Base-by-base conservation (phyloP, 2,113 vertebrate genomes). In the Psittacus erithacus region DNA sequence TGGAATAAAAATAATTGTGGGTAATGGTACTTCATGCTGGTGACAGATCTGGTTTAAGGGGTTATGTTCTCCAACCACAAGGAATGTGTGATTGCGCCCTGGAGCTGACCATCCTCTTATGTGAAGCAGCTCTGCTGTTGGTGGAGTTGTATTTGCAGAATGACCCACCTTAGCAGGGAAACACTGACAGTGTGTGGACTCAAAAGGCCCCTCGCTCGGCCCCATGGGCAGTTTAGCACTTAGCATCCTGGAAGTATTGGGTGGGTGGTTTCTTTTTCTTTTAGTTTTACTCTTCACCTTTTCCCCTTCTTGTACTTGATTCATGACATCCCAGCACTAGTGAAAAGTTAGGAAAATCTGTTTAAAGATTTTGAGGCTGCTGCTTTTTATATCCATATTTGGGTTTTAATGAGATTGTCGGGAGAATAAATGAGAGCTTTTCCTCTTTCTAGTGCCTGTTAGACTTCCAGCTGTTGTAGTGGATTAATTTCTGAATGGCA, bases 241-340 rank as follows among this genome's bases (percentile, higher is more conserved):
- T 94, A 50, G 76, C 41, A 75, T 94, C 73, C 69, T 90, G 64
- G 68, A 84, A 94, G 60, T 55, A 78, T 86, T 92, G 73, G 17
- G 91, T 95, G 50, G 79, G 90, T 86, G 68, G 71, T 6, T 27
- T 38, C 69, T 60, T 5, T 27, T 33, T 46, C 78, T 50, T 82
- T 91, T 52, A 44, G 80, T 95, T 90, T 86, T 92, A 70, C 82
- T 90, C 31, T 86, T 92, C 83, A 96, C 92, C 88, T 96, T 94
- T 97, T 94, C 73, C 57, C 46, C 75, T 90, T 92, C 75, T 90
- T 77, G 44, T 67, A 68, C 64, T 82, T 74, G 31, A 20, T 38
- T 7, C 2, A 0, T 92, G 79, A 74, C 23, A 70, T 81, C 50
- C 33, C 25, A 67, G 80, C 46, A 38, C 28, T 64, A 84, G 46